Conservation (phyloP, 2,888 invertebrate species). For the Mimumesa dahlbomi region DNA sequence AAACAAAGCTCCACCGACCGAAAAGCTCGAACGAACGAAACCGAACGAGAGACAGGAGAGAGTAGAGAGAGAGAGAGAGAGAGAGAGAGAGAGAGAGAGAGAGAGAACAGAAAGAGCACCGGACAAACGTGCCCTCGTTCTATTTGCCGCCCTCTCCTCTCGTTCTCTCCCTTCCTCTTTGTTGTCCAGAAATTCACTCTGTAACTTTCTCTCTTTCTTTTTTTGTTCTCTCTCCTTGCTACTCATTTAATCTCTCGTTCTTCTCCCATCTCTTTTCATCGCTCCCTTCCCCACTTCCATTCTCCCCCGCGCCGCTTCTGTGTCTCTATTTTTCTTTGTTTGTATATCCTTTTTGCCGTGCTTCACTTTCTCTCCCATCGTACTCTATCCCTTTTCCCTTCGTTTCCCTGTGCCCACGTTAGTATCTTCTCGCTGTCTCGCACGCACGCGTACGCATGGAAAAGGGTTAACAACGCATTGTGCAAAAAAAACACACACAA, state of each 20-base stretch:
- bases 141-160: slow-evolving; percentile 1
- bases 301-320: background rate
- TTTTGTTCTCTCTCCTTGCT: background rate
- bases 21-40: slow-evolving; percentile 39
- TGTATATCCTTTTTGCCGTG: background rate
- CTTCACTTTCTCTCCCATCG: background rate
- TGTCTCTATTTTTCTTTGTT: background rate
- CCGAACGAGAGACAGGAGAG: slow-evolving; percentile 22
- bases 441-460: background rate
- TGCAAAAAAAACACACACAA: slow-evolving; percentile 18
- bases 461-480: slow-evolving; percentile 23
- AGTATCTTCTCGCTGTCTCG: background rate
- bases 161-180: background rate
- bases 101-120: slow-evolving; percentile 16
- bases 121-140: slow-evolving; percentile 19
- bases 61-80: background rate
- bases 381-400: background rate
- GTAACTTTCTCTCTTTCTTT: slow-evolving; percentile 3
- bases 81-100: background rate
- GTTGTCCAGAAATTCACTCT: background rate
- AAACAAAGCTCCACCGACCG: slow-evolving; percentile 20
- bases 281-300: background rate
- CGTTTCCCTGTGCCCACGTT: background rate
- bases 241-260: background rate
- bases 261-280: slow-evolving; percentile 1